These are phyloP conservation scores for Carettochelys insculpta DNA, from an alignment of 2,113 vertebrate species.

Conservation along the genomic window DNA sequence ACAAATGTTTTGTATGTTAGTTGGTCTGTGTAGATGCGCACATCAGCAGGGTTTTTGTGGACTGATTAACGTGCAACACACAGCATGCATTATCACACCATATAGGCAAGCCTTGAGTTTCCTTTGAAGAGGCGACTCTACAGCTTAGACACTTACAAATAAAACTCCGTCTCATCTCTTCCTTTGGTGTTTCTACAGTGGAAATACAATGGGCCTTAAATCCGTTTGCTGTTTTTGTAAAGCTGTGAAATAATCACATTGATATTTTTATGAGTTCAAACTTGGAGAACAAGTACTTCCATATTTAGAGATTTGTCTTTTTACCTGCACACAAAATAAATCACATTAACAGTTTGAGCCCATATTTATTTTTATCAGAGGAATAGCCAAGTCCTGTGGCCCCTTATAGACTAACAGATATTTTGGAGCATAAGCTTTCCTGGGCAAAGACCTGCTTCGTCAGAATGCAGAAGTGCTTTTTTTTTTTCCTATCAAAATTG, in stretches of 20 bases:
- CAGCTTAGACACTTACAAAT: background rate
- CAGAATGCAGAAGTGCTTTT: too few species aligned
- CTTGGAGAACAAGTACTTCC: background rate
- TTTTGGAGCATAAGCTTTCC: too few species aligned
- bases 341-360: background rate
- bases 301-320: background rate
- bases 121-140: background rate
- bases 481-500: background rate
- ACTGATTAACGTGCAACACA: background rate
- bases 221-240: background rate
- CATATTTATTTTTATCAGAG: background rate
- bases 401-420: too few species aligned
- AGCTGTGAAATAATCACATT: background rate
- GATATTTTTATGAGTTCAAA: background rate
- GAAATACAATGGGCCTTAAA: background rate
- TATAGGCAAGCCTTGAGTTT: background rate
- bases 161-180: background rate
- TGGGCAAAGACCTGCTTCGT: too few species aligned
- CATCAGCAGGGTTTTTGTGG: background rate
- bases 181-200: background rate
- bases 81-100: background rate
- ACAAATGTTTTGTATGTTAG: background rate
- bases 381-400: too few species aligned
- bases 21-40: background rate
- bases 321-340: background rate